Evolutionary conservation across 2,113 vertebrate species (phyloP).

Genomic region (Apteryx owenii): DNA sequence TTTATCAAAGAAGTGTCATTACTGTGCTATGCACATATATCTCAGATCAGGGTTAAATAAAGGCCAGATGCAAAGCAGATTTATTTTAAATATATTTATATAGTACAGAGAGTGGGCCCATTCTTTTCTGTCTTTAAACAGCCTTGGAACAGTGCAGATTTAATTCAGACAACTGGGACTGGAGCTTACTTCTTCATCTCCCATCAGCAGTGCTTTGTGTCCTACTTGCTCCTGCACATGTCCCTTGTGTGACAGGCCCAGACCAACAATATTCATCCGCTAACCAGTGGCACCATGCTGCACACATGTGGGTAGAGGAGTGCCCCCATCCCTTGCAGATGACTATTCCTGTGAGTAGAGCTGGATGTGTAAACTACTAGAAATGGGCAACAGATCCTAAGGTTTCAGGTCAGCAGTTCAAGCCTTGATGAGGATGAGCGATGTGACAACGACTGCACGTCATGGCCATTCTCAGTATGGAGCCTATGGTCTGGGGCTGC

Average conservation of each 20-base stretch:
- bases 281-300: neutral
- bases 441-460: neutral
- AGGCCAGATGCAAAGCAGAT: neutral
- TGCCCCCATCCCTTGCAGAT: neutral
- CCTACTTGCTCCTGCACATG: neutral
- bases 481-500: neutral
- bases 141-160: neutral
- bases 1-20: neutral
- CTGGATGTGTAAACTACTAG: neutral
- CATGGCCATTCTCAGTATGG: neutral
- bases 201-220: neutral
- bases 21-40: fast-evolving
- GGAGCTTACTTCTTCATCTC: neutral
- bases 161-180: fast-evolving
- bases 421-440: neutral
- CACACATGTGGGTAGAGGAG: neutral
- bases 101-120: neutral
- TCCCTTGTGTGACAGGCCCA: neutral
- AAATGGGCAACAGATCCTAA: neutral
- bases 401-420: neutral
- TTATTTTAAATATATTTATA: neutral
- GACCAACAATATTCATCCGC: neutral
- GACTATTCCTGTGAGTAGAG: neutral
- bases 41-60: neutral
- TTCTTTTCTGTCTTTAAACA: neutral